Conservation (phyloP, 1,140 invertebrate genomes). For the Adelges cooleyi region DNA sequence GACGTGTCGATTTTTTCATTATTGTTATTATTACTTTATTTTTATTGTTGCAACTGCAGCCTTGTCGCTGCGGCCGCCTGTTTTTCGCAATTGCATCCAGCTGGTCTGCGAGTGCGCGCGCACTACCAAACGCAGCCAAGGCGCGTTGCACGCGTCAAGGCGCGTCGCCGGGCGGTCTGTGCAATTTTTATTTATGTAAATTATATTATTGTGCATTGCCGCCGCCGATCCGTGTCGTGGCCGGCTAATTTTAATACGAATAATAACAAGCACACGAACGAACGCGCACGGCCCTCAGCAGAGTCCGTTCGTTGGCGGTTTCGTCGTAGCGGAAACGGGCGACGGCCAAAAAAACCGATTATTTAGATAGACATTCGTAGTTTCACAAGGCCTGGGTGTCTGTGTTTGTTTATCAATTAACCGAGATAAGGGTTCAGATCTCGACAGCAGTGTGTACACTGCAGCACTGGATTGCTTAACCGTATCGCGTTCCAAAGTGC, state of each 20-base stretch:
- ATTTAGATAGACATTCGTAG: too few relatives aligned
- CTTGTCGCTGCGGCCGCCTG: not conserved
- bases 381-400: too few relatives aligned
- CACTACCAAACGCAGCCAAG: not conserved
- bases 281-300: not conserved
- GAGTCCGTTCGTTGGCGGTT: not conserved
- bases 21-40: conserved; percentile 4
- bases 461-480: too few relatives aligned
- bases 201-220: too few relatives aligned
- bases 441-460: too few relatives aligned
- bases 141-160: not conserved
- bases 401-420: too few relatives aligned
- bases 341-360: too few relatives aligned
- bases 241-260: conserved; percentile 2
- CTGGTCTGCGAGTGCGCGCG: not conserved
- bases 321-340: conserved; percentile 11
- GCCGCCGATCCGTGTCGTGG: not conserved
- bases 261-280: too few relatives aligned
- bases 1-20: conserved; percentile 1
- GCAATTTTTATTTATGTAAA: too few relatives aligned
- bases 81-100: conserved; percentile 21
- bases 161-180: too few relatives aligned
- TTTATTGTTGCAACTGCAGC: conserved; percentile 15
- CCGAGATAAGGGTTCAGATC: too few relatives aligned
- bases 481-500: too few relatives aligned